Evolutionary conservation across 1,140 invertebrate species (phyloP), one percentile per base, ranked within the genome.

Genomic region (Batillaria attramentaria): DNA sequence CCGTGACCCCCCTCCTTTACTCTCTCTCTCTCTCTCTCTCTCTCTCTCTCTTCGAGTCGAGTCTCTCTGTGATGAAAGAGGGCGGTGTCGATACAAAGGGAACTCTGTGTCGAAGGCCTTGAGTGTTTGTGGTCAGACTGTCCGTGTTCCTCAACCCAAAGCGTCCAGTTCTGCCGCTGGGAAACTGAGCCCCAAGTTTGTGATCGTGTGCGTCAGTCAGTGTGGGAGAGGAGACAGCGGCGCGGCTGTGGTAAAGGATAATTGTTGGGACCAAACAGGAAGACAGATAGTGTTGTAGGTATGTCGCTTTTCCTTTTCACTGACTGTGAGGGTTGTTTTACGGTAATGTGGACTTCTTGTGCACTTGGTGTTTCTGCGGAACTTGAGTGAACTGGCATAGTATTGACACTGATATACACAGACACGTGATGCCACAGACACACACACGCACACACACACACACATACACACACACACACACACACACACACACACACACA

Each of bases 381-480:
- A 35, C 31, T 18, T 6, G 31, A 41, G n/a, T n/a, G n/a, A n/a
- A n/a, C n/a, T n/a, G n/a, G n/a, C n/a, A n/a, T n/a, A n/a, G 20
- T n/a, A 3, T 42, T n/a, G 43, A 33, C 31, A 13, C 28, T 5
- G 24, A n/a, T 43, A n/a, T 24, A 68, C 28, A 31, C 70, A 28
- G 33, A 54, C 28, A 72, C 18, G 20, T n/a, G 37, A 35, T 33
- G 46, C 70, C 65, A 39, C 37, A 46, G n/a, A 69, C 42, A 50
- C 77, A 37, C 35, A 33, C 43, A 57, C 57, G 3, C 74, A 66
- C 10, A 72, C 35, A 72, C 24, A 20, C 70, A n/a, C 20, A n/a
- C 37, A n/a, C 37, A 97, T 99, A n/a, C n/a, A n/a, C n/a, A n/a
- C n/a, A 65, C 62, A 4, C 62, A 65, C 62, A 8, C 62, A 65